Conservation (phyloP, 2,888 invertebrate genomes). For the Philonicus albiceps region DNA sequence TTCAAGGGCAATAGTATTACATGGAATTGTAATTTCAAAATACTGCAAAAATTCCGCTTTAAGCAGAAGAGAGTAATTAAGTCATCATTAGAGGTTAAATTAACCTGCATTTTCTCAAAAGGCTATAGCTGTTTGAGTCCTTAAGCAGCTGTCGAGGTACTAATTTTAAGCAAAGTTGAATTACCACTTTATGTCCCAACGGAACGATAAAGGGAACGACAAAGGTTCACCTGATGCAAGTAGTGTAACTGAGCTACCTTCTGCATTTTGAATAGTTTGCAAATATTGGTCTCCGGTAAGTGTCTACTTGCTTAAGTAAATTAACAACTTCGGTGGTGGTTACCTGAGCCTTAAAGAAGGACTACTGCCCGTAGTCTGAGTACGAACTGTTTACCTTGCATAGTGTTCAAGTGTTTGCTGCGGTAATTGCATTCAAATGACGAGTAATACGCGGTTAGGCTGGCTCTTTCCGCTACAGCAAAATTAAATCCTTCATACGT, state of each 20-base stretch:
- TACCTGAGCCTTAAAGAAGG: background rate
- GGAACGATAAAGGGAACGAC: background rate
- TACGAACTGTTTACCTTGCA: background rate
- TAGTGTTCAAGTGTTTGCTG: slow-evolving; percentile 3
- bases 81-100: background rate
- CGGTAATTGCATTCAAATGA: slow-evolving; percentile 18
- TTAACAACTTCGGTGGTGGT: slow-evolving; percentile 16
- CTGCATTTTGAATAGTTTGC: slow-evolving; percentile 7
- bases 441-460: background rate
- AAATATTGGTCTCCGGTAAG: background rate
- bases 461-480: background rate
- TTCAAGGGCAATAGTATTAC: background rate
- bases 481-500: background rate
- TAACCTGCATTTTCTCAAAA: background rate
- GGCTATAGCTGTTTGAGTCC: background rate
- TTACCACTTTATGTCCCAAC: background rate
- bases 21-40: background rate
- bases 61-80: background rate
- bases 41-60: background rate
- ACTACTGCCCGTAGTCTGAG: background rate
- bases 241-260: background rate
- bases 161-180: background rate
- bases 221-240: background rate
- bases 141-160: background rate
- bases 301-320: slow-evolving; percentile 16